phyloP scores from a whole-genome alignment of 1,140 invertebrate genomes.

The Megalopta genalis region DNA sequence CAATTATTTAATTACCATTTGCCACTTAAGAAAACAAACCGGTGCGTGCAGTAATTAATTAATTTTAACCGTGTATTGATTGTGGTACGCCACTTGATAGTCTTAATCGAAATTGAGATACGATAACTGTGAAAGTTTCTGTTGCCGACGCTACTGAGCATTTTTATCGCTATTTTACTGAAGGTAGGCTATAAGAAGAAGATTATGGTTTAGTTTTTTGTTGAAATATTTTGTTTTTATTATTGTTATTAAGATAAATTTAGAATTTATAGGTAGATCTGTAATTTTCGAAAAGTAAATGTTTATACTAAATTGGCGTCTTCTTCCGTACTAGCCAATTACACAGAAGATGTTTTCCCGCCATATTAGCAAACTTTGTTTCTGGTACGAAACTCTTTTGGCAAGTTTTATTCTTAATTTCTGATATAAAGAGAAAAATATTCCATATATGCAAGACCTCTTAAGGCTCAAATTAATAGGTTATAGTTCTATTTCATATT shows the following conservation, averaged over 20 bases:
- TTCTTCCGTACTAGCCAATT: slow-evolving; percentile 53
- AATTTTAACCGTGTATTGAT: neutral
- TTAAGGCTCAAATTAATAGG: neutral
- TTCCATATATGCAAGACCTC: neutral
- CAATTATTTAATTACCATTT: neutral
- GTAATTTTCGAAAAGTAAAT: slow-evolving; percentile 54
- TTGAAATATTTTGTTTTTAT: neutral
- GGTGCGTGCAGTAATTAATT: neutral
- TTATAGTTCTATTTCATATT: neutral
- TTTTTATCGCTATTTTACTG: slow-evolving; percentile 11
- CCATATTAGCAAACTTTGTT: slow-evolving; percentile 55
- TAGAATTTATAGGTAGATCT: neutral
- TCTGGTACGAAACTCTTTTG: slow-evolving; percentile 53
- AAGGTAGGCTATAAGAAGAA: slow-evolving; percentile 15
- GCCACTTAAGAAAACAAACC: neutral
- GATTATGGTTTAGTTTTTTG: neutral
- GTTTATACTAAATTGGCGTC: slow-evolving; percentile 56
- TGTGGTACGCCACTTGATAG: slow-evolving; percentile 26
- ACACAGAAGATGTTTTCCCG: slow-evolving; percentile 61
- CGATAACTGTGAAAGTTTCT: slow-evolving; percentile 25
- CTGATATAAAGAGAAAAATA: neutral
- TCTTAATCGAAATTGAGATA: neutral
- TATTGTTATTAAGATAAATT: neutral
- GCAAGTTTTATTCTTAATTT: slow-evolving; percentile 1
- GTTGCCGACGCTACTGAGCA: slow-evolving; percentile 33